Evolutionary conservation across 2,113 vertebrate genomes (phyloP).

Genomic region (Plectropomus leopardus): DNA sequence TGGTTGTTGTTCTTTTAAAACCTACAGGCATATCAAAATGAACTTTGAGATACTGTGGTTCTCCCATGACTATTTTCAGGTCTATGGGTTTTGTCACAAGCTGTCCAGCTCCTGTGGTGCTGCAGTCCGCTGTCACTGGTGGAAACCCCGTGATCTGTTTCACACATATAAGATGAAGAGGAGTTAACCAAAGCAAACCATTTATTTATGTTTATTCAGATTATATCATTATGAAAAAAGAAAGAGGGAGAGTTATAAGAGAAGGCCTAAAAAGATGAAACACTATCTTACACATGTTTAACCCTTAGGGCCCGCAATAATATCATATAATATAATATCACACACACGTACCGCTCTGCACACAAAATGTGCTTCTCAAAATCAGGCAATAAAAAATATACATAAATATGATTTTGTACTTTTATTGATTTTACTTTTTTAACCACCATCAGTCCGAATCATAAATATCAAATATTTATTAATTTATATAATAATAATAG

Average conservation of each 20-base stretch:
- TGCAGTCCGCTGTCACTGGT: conserved; percentile 87
- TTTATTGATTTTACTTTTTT: no score
- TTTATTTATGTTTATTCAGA: not conserved
- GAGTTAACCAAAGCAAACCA: not conserved
- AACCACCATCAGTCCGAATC: no score
- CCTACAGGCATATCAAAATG: conserved; percentile 91
- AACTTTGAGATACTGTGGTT: conserved; percentile 85
- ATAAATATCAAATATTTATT: no score
- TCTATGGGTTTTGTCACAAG: conserved; percentile 87
- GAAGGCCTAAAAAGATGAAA: no score
- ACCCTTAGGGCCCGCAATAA: no score
- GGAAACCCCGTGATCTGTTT: conserved; percentile 87
- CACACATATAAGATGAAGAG: not conserved
- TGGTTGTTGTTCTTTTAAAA: conserved; percentile 49
- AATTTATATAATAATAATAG: no score
- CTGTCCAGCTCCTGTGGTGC: conserved; percentile 88
- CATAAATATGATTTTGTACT: no score
- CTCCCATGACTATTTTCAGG: conserved; percentile 87
- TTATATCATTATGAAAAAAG: not conserved
- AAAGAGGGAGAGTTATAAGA: not conserved
- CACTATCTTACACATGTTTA: no score
- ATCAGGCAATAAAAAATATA: no score
- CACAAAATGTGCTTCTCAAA: no score
- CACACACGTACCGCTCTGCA: no score
- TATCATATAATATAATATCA: no score